Evolutionary conservation across 1,140 invertebrate genomes (phyloP), one percentile per base, ranked within the genome.

Genomic region (Leptinotarsa texana): DNA sequence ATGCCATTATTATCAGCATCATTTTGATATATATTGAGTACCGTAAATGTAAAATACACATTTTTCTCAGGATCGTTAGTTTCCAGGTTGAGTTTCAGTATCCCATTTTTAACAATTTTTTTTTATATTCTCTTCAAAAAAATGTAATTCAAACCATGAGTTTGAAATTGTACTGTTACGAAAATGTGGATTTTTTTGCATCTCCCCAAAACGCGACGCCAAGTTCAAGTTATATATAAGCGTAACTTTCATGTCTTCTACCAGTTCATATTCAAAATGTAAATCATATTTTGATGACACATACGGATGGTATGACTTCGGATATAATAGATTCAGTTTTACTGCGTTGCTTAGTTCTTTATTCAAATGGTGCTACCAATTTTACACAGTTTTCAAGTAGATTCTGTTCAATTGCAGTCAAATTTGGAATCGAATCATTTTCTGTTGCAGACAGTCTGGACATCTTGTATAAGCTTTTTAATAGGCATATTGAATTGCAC

Each of bases 351-450:
- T 65, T 27, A 65, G 18, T 65, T 65, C 24, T 65, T 65, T 65
- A 13, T 65, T 65, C 21, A 65, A 65, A 65, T 65, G 63, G 18
- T 65, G 63, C 63, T 65, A 65, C 1, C 63, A 65, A 27, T 65
- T 65, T 2, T n/a, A 65, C 63, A 65, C 63, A 65, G 1, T 24
- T 65, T 65, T 65, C 21, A 65, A 65, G 63, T 65, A 65, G 24
- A 65, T 49, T 69, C 49, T 65, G 61, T 62, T 74, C 61, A 61
- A 65, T 33, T 24, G 73, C 63, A 42, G 73, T 74, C 47, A 68
- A 74, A 74, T 74, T 68, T 62, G 13, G 11, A 62, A 67, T 48
- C 51, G 21, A 42, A 74, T 57, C 42, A 68, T 74, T 67, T 65
- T 74, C 73, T 68, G 65, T 65, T 47, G 2, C 47, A 65, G 21